Conservation (phyloP, 2,113 vertebrate genomes). For the Nothobranchius kuhntae region DNA sequence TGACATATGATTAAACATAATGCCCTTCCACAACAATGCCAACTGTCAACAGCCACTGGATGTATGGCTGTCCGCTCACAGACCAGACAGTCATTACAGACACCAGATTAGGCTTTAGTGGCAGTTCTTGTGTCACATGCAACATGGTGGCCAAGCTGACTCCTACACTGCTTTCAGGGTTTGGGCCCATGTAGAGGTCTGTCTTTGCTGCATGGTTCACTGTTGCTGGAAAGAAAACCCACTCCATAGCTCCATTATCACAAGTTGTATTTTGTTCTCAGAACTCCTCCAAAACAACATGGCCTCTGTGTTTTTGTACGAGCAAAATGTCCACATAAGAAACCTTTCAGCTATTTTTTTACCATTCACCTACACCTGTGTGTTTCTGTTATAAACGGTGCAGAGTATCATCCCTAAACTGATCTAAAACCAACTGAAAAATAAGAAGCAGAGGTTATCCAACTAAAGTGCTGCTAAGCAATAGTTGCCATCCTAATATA, state of each 20-base stretch:
- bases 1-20: conserved; percentile 40
- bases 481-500: conserved; percentile 32
- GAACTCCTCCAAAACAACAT: background rate
- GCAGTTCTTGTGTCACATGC: conserved; percentile 15
- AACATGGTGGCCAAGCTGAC: background rate
- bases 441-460: background rate
- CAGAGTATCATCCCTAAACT: no score
- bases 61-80: conserved; percentile 32
- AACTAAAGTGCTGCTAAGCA: conserved; percentile 34
- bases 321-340: background rate
- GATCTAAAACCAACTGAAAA: no score
- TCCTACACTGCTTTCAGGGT: conserved; percentile 5
- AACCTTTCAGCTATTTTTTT: background rate
- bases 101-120: conserved; percentile 20
- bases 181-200: conserved; percentile 1
- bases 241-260: background rate
- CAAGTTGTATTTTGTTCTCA: conserved; percentile 21
- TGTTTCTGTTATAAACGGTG: background rate
- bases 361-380: background rate
- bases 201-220: background rate
- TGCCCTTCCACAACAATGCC: conserved; percentile 44
- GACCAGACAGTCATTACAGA: conserved; percentile 40
- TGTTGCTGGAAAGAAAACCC: background rate
- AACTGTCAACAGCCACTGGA: conserved; percentile 40
- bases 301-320: background rate